Conservation (phyloP, 30 jellyfish, hydroid and myxozoan species). For the Haliclystus octoradiatus region DNA sequence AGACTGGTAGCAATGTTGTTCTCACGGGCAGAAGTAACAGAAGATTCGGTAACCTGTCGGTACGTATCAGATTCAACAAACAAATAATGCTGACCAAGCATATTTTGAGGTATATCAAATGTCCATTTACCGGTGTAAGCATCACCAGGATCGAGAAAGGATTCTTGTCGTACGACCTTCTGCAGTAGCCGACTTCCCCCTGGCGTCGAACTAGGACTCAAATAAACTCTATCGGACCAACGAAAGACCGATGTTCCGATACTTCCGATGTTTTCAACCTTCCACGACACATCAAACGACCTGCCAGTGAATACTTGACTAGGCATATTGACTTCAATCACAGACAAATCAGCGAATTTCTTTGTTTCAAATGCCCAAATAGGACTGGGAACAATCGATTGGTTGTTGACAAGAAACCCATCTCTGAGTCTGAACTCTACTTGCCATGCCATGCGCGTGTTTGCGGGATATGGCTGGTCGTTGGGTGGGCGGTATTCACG, state of each 20-base stretch:
- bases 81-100: not conserved
- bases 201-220: not conserved
- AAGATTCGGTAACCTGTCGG: not conserved
- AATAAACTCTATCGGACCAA: slow-evolving; percentile 13
- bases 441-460: slow-evolving; percentile 14
- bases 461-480: not conserved
- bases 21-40: not conserved
- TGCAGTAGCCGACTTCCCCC: not conserved
- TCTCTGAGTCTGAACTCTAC: not conserved
- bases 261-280: slow-evolving; percentile 1
- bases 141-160: slow-evolving; percentile 2
- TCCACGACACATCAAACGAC: slow-evolving; percentile 9
- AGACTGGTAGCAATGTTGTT: not conserved
- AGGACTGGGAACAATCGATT: slow-evolving; percentile 11
- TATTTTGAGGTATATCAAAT: not conserved
- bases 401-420: not conserved
- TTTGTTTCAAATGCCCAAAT: slow-evolving; percentile 16
- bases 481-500: not conserved
- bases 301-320: slow-evolving; percentile 6
- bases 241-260: not conserved
- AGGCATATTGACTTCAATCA: not conserved
- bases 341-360: not conserved
- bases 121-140: not conserved
- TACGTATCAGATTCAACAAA: not conserved
- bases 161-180: not conserved